These are phyloP conservation scores for Pluvianellus socialis DNA, from an alignment of 2,113 vertebrate genomes.

Conservation along the genomic window DNA sequence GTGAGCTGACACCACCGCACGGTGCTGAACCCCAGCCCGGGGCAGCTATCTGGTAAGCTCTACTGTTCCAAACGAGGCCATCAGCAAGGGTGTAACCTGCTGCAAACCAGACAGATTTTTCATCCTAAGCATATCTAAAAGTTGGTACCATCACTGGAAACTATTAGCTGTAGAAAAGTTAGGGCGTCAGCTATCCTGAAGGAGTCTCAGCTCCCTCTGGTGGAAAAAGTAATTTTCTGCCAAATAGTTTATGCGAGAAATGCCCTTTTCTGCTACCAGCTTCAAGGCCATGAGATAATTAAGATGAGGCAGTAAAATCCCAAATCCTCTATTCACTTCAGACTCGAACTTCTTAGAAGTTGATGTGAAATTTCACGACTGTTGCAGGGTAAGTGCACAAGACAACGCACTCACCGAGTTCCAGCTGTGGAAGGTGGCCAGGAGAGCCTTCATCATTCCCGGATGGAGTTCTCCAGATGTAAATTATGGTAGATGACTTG, in stretches of 20 bases:
- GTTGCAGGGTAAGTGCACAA: not conserved
- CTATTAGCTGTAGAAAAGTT: not conserved
- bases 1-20: accelerated
- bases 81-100: not conserved
- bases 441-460: not conserved
- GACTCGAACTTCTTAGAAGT: not conserved
- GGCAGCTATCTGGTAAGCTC: not conserved
- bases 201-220: slow-evolving; percentile 37
- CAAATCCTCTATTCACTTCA: not conserved
- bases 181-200: accelerated
- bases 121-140: not conserved
- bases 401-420: not conserved
- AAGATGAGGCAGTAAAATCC: not conserved
- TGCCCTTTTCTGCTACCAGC: not conserved
- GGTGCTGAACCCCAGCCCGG: not conserved
- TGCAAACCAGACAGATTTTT: not conserved
- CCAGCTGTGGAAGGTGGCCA: not conserved
- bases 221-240: not conserved
- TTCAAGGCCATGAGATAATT: not conserved
- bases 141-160: not conserved
- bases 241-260: not conserved
- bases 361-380: not conserved
- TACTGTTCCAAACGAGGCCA: not conserved
- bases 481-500: not conserved
- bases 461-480: not conserved